These are phyloP conservation scores for Embiotoca jacksoni DNA, from an alignment of 2,113 vertebrate genomes.

Conservation along the genomic window DNA sequence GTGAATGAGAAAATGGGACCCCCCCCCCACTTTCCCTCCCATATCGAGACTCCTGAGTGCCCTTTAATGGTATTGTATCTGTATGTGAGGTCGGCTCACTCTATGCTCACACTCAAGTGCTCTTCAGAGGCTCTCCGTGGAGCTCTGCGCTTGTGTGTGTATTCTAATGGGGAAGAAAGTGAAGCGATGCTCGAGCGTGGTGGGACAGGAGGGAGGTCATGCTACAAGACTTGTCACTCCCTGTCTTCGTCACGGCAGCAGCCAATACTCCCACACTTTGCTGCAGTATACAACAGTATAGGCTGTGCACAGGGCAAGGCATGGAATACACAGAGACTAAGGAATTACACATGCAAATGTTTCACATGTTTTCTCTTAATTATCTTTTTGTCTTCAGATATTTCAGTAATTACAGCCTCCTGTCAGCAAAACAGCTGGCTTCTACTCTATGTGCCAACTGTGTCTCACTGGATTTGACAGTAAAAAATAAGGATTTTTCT, in stretches of 20 bases:
- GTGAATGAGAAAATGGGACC: conserved; percentile 22
- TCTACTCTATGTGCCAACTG: too few relatives aligned
- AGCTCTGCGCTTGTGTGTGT: conserved; percentile 2
- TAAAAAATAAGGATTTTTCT: neutral
- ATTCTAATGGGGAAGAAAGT: conserved; percentile 61
- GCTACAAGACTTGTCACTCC: conserved; percentile 74
- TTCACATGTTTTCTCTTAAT: too few relatives aligned
- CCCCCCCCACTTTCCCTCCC: neutral
- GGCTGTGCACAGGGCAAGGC: conserved; percentile 13
- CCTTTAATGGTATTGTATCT: conserved; percentile 60
- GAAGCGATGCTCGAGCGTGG: conserved; percentile 55
- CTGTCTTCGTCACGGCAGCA: conserved; percentile 68
- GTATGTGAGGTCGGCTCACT: conserved; percentile 43
- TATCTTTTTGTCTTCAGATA: neutral
- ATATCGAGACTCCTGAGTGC: conserved; percentile 39
- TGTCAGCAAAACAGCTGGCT: neutral
- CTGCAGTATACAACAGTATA: conserved; percentile 33
- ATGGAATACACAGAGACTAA: neutral
- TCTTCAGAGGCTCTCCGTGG: conserved; percentile 34
- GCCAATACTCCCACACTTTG: conserved; percentile 50
- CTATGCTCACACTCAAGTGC: conserved; percentile 36
- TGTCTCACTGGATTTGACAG: too few relatives aligned
- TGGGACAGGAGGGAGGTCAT: conserved; percentile 67
- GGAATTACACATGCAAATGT: neutral
- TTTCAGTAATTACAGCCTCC: neutral